These are phyloP conservation scores for Dryadula phaetusa DNA, from an alignment of 2,888 invertebrate genomes.

Conservation along the genomic window DNA sequence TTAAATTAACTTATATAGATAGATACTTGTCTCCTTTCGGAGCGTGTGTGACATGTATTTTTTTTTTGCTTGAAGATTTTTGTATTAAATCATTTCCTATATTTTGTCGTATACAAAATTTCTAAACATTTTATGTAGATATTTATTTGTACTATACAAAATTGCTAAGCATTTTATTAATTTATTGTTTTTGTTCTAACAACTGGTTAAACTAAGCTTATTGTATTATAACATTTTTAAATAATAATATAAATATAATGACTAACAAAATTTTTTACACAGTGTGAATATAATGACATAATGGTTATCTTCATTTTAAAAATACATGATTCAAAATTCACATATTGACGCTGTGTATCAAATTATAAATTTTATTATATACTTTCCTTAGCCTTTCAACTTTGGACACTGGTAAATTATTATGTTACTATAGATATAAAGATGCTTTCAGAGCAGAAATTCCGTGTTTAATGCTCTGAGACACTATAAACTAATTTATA, in stretches of 20 bases:
- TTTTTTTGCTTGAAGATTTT: no score
- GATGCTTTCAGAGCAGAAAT: neutral
- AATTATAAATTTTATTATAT: neutral
- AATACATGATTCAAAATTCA: neutral
- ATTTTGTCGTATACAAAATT: no score
- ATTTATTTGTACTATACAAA: no score
- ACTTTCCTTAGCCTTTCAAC: conserved; percentile 14
- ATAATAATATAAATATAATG: neutral
- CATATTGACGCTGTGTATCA: neutral
- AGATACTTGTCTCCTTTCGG: no score
- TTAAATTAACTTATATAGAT: no score
- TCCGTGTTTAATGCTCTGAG: neutral
- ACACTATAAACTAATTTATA: neutral
- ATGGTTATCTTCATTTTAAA: neutral
- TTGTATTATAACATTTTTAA: no score
- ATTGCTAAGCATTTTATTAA: no score
- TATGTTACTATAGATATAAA: neutral
- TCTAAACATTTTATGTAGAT: no score
- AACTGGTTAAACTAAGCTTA: no score
- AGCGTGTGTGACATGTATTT: no score
- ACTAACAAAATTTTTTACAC: neutral
- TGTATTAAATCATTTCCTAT: no score
- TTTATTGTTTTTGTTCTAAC: no score
- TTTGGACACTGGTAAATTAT: conserved; percentile 17
- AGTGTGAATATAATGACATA: neutral